A percentile compares a stretch with the other conserved stretches of the same genome.
Conservation (phyloP, 2,888 invertebrate genomes). For the Yponomeuta evonymella region DNA sequence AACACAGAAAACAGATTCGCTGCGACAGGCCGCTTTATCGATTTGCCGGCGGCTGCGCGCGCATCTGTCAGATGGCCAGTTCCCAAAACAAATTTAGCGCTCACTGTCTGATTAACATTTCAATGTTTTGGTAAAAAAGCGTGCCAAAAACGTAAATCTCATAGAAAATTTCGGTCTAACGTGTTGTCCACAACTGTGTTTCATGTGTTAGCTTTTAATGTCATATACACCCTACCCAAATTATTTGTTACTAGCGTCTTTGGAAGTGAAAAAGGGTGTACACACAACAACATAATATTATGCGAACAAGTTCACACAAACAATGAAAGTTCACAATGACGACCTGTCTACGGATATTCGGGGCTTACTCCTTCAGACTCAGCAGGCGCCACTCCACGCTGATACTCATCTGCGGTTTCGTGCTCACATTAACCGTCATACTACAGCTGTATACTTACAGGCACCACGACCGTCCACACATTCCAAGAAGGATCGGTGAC, state of each 20-base stretch:
- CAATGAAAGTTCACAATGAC: slow-evolving; percentile 58
- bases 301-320: slow-evolving; percentile 21
- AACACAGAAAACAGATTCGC: slow-evolving; percentile 9
- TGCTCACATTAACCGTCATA: slow-evolving; percentile 48
- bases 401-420: slow-evolving; percentile 47
- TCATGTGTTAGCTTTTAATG: neutral
- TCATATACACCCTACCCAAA: neutral
- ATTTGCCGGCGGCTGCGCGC: neutral
- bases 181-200: neutral
- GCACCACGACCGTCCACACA: slow-evolving; percentile 37
- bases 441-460: slow-evolving; percentile 56
- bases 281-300: neutral
- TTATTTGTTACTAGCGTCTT: neutral
- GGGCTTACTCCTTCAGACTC: slow-evolving; percentile 62
- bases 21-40: neutral
- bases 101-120: neutral
- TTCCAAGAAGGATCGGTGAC: slow-evolving; percentile 46
- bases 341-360: slow-evolving; percentile 60
- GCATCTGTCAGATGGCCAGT: neutral
- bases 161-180: neutral
- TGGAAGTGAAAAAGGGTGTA: neutral
- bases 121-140: neutral
- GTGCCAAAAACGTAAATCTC: neutral
- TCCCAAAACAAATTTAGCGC: neutral
- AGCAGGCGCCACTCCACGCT: slow-evolving; percentile 57